These are phyloP conservation scores for Cheumatopsyche charites DNA, from an alignment of 1,140 invertebrate genomes.

Conservation along the genomic window DNA sequence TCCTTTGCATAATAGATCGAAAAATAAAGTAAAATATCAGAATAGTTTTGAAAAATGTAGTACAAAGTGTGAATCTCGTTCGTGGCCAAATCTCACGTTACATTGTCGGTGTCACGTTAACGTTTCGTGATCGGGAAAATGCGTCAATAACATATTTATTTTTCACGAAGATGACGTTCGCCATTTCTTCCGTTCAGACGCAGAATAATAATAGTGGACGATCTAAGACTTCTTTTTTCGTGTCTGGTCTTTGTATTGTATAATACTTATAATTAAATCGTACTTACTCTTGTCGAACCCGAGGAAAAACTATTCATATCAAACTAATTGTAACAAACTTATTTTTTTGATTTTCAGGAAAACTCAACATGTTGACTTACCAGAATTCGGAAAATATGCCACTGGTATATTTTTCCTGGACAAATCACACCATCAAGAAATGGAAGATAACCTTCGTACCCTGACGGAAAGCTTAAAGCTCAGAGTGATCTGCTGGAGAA, in stretches of 20 bases:
- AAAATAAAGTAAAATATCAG: too few relatives aligned
- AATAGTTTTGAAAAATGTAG: too few relatives aligned
- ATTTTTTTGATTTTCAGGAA: slow-evolving; percentile 64
- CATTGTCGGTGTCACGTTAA: neutral
- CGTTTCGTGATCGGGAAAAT: neutral
- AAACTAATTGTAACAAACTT: neutral
- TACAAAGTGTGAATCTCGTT: too few relatives aligned
- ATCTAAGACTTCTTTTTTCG: slow-evolving; percentile 14
- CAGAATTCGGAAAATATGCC: slow-evolving; percentile 87
- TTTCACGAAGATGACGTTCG: slow-evolving; percentile 21
- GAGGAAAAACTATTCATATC: slow-evolving; percentile 13
- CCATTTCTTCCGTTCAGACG: neutral
- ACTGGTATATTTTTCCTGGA: slow-evolving; percentile 96
- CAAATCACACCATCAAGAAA: slow-evolving; percentile 78
- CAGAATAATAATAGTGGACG: neutral
- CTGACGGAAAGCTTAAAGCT: slow-evolving; percentile 83
- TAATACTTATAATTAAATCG: slow-evolving; percentile 17
- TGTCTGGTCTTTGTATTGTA: neutral
- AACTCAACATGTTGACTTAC: slow-evolving; percentile 79
- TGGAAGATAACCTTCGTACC: slow-evolving; percentile 80
- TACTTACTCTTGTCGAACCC: too few relatives aligned
- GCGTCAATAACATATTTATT: slow-evolving; percentile 20
- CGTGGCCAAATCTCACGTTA: too few relatives aligned
- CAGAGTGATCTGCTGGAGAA: slow-evolving; percentile 87
- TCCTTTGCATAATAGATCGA: too few relatives aligned